A percentile compares a stretch with the other conserved stretches of the same genome.
phyloP scores from a whole-genome alignment of 2,797 vertebrate species.

The Chaetodon trifasciatus region DNA sequence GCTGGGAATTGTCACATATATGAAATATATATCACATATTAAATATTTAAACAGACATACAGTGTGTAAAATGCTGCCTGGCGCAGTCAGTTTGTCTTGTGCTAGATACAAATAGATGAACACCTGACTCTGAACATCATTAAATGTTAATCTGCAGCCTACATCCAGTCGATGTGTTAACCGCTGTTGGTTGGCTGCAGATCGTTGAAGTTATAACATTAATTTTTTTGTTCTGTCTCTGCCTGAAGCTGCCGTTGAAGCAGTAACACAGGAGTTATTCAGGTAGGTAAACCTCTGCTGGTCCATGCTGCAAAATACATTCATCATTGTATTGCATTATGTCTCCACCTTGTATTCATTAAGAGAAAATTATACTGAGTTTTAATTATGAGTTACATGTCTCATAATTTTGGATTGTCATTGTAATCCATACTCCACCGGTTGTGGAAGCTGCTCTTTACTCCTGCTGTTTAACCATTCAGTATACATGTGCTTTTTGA shows the following conservation, averaged over 20 bases:
- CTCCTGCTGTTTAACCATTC: neutral
- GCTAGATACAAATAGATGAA: neutral
- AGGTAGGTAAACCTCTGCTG: constrained; percentile 88
- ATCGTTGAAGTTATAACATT: constrained; percentile 1
- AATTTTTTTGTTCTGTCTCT: constrained; percentile 41
- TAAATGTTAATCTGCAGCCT: neutral
- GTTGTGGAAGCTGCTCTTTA: neutral
- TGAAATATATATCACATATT: neutral
- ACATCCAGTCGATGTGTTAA: neutral
- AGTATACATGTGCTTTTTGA: neutral
- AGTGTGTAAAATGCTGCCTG: neutral
- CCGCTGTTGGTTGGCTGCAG: neutral
- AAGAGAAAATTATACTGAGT: constrained; percentile 6
- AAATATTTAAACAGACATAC: neutral
- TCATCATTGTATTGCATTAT: neutral
- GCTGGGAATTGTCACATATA: neutral
- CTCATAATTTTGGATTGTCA: neutral
- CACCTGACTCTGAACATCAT: neutral
- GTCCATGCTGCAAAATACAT: neutral
- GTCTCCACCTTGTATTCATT: neutral
- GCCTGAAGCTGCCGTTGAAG: constrained; percentile 91
- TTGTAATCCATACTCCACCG: no score
- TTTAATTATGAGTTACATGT: constrained; percentile 5
- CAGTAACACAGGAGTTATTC: constrained; percentile 95
- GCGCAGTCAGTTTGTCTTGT: neutral